Evolutionary conservation across 2,888 invertebrate species (phyloP), one percentile per base, ranked within the genome.

Genomic region (Argyresthia goedartella): DNA sequence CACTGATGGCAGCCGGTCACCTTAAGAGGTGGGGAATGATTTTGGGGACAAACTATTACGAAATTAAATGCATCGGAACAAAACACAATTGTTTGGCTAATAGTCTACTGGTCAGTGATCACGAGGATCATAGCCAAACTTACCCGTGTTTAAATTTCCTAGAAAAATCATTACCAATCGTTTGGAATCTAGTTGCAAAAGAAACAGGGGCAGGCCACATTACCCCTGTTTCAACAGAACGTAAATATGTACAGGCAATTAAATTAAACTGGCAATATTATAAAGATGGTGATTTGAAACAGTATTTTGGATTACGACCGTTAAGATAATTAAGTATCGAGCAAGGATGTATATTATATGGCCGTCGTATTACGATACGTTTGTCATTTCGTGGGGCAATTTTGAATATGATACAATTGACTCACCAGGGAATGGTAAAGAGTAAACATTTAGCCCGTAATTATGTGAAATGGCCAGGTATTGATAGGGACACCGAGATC

Each of bases 21-120:
- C 47, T 61, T 14, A 62, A 64, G 36, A 49, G 63, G 2, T 64
- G 64, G 39, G 63, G 63, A 1, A 53, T 64, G 11, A 63, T 63
- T 52, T 46, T 66, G 33, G 36, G 54, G 1, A 58, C 55, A 0
- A 64, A 64, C 52, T 39, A 49, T n/a, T n/a, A n/a, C n/a, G n/a
- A n/a, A n/a, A n/a, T n/a, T n/a, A n/a, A n/a, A n/a, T n/a, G n/a
- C n/a, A n/a, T n/a, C n/a, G n/a, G n/a, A n/a, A n/a, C n/a, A n/a
- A n/a, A n/a, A n/a, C n/a, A n/a, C n/a, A n/a, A 49, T 39, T 33
- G 39, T 11, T n/a, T 36, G n/a, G 41, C 39, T 4, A 59, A 49
- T 35, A 49, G 49, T 16, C 14, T 44, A 15, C 44, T 16, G 8
- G 44, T 44, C 7, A 9, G 14, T 10, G 44, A 44, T 7, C 15